Conservation (phyloP, 2,888 invertebrate genomes). For the Drosophila fulvimacula region DNA sequence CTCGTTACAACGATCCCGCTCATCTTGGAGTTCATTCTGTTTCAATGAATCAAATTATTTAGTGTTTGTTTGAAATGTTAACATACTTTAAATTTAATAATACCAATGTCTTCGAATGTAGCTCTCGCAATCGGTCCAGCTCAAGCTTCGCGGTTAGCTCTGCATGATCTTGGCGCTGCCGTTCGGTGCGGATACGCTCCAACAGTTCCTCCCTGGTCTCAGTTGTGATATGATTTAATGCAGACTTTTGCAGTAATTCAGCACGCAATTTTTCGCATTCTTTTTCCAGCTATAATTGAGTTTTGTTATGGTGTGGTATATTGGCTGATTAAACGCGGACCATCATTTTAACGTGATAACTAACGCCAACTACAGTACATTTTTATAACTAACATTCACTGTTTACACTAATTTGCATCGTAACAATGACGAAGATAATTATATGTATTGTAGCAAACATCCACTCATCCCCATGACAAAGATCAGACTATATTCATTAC, state of each 20-base stretch:
- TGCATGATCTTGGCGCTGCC: slow-evolving; percentile 84
- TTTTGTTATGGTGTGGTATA: background rate
- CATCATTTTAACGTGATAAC: background rate
- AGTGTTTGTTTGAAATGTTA: background rate
- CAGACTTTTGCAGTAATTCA: slow-evolving; percentile 69
- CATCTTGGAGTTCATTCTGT: slow-evolving; percentile 77
- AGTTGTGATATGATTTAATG: slow-evolving; percentile 81
- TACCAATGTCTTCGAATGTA: slow-evolving; percentile 80
- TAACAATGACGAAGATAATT: slow-evolving; percentile 2
- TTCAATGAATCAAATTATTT: background rate
- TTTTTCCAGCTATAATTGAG: slow-evolving; percentile 85
- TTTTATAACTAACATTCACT: slow-evolving; percentile 4
- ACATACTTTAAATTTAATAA: background rate
- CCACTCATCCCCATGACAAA: background rate
- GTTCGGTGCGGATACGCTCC: slow-evolving; percentile 86
- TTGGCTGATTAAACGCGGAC: background rate
- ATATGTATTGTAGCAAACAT: background rate
- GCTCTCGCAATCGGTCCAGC: slow-evolving; percentile 73
- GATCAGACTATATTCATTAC: slow-evolving; percentile 5
- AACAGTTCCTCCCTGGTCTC: slow-evolving; percentile 87
- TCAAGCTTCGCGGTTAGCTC: slow-evolving; percentile 79
- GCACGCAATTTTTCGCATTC: slow-evolving; percentile 85
- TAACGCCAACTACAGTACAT: background rate
- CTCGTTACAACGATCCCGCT: slow-evolving; percentile 74
- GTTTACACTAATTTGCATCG: background rate